Evolutionary conservation across 2,888 invertebrate genomes (phyloP).

Genomic region (Cybosia mesomella): DNA sequence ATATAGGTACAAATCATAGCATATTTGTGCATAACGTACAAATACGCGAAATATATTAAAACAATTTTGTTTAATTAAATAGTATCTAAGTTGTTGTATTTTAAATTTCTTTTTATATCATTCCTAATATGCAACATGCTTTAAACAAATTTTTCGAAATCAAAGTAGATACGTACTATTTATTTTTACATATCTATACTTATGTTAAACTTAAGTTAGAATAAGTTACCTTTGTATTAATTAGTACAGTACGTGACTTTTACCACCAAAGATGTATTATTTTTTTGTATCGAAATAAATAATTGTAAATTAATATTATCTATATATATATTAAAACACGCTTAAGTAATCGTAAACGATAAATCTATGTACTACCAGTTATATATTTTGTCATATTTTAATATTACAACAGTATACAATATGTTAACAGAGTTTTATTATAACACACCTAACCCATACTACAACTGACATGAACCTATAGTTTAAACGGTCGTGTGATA

Average conservation of each 20-base stretch:
- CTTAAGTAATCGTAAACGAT: background rate
- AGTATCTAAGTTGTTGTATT: background rate
- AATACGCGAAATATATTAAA: background rate
- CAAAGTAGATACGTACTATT: background rate
- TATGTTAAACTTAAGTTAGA: conserved; percentile 5
- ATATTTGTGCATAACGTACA: background rate
- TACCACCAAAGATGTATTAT: conserved; percentile 42
- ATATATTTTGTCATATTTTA: conserved; percentile 41
- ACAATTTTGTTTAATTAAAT: background rate
- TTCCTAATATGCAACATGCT: background rate
- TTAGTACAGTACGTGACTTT: background rate
- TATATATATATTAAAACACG: conserved; percentile 4
- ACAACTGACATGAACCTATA: too few species aligned
- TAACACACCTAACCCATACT: background rate
- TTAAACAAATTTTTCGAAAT: background rate
- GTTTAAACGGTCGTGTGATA: too few species aligned
- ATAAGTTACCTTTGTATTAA: conserved; percentile 5
- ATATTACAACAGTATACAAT: conserved; percentile 41
- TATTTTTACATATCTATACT: background rate
- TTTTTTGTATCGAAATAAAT: conserved; percentile 26
- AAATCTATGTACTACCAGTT: conserved; percentile 36
- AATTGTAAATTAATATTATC: conserved; percentile 4
- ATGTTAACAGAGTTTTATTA: conserved; percentile 16
- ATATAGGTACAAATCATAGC: too few species aligned
- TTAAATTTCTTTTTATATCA: background rate